Conservation (phyloP, 2,113 vertebrate species). For the Onychostruthus taczanowskii region DNA sequence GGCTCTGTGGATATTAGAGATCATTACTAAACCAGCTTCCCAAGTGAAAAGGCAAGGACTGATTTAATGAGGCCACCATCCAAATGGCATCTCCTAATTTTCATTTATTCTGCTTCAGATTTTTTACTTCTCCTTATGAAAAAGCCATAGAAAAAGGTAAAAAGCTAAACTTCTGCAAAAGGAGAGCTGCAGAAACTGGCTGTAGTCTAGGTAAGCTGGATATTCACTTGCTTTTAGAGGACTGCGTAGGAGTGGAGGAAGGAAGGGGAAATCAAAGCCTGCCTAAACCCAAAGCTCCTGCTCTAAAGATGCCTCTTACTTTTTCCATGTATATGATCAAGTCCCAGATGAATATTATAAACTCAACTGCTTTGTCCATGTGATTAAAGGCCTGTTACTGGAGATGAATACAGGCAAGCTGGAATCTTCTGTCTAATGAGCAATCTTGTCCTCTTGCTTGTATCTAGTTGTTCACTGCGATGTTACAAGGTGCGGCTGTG, state of each 20-base stretch:
- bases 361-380: neutral
- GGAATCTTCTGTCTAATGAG: neutral
- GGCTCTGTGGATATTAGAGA: constrained; percentile 9
- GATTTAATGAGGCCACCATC: constrained; percentile 51
- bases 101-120: constrained; percentile 16
- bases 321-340: constrained; percentile 16
- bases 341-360: constrained; percentile 1
- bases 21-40: constrained; percentile 44
- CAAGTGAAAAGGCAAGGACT: constrained; percentile 24
- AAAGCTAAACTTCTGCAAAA: constrained; percentile 16
- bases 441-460: neutral
- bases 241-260: constrained; percentile 44
- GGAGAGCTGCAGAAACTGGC: neutral
- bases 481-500: neutral
- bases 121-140: constrained; percentile 25
- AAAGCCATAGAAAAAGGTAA: constrained; percentile 36
- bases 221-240: constrained; percentile 50
- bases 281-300: neutral
- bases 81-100: constrained; percentile 23
- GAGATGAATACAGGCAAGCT: neutral
- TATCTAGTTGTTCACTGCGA: neutral
- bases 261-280: constrained; percentile 33
- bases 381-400: neutral
- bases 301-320: constrained; percentile 4
- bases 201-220: constrained; percentile 28